Percentiles rank a stretch among this genome's conserved stretches.
phyloP scores from a whole-genome alignment of 2,888 invertebrate species.

The Abrostola tripartita region DNA sequence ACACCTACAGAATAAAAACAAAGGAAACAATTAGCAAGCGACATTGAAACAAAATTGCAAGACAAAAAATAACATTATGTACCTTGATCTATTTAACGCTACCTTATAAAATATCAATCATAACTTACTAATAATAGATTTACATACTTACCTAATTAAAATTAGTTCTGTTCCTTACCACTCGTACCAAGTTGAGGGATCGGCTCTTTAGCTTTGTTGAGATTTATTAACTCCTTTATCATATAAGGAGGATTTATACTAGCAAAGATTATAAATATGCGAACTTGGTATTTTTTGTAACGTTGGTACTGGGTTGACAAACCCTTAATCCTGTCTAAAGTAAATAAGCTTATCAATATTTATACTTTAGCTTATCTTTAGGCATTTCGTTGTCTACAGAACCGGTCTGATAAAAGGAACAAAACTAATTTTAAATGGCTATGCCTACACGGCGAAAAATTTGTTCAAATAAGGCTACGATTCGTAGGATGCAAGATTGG shows the following conservation, averaged over 20 bases:
- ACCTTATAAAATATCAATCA: slow-evolving; percentile 64
- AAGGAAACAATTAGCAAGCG: slow-evolving; percentile 39
- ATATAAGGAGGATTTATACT: too few relatives aligned
- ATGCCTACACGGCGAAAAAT: slow-evolving; percentile 30
- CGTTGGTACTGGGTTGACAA: too few relatives aligned
- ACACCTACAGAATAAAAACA: slow-evolving; percentile 42
- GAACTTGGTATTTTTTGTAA: too few relatives aligned
- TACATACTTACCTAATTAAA: slow-evolving; percentile 41
- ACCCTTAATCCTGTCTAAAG: too few relatives aligned
- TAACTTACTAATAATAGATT: slow-evolving; percentile 58
- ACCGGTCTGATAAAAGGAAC: slow-evolving; percentile 11
- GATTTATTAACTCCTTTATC: too few relatives aligned
- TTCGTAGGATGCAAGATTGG: neutral
- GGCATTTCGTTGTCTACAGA: neutral
- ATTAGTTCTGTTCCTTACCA: slow-evolving; percentile 30
- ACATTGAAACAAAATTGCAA: slow-evolving; percentile 55
- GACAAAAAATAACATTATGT: slow-evolving; percentile 51
- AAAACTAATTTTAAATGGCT: slow-evolving; percentile 47
- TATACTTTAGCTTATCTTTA: neutral
- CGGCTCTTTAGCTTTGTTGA: too few relatives aligned
- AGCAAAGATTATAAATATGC: too few relatives aligned
- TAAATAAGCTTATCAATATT: too few relatives aligned
- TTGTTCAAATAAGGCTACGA: slow-evolving; percentile 32
- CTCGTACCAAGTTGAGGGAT: neutral
- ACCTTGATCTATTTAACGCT: slow-evolving; percentile 56